phyloP scores from a whole-genome alignment of 2,888 invertebrate genomes.

The Philhelius pedissequus region DNA sequence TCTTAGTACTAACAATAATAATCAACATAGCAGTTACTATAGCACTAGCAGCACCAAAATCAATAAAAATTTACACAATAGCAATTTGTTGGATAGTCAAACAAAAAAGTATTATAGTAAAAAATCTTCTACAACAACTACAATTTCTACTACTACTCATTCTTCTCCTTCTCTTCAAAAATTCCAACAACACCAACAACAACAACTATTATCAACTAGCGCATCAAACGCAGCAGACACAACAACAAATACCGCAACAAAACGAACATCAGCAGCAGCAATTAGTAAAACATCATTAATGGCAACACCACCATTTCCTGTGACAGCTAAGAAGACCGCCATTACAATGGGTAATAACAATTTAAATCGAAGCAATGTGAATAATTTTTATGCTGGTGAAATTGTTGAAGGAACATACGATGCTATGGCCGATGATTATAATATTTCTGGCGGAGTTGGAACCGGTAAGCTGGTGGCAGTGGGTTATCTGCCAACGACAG shows the following conservation, averaged over 20 bases:
- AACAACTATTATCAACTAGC: conserved; percentile 39
- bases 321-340: conserved; percentile 18
- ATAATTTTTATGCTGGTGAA: conserved; percentile 44
- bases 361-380: conserved; percentile 15
- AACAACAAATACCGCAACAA: conserved; percentile 50
- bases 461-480: conserved; percentile 71
- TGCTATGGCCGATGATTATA: conserved; percentile 70
- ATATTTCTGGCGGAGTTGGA: conserved; percentile 56
- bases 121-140: conserved; percentile 45
- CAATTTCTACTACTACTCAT: conserved; percentile 21
- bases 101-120: conserved; percentile 65
- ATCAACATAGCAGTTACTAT: conserved; percentile 54
- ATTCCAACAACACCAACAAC: conserved; percentile 42
- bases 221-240: conserved; percentile 21
- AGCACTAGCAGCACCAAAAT: conserved; percentile 64
- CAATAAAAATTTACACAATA: conserved; percentile 58
- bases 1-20: conserved; percentile 42
- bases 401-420: conserved; percentile 40
- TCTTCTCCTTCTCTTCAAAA: conserved; percentile 25
- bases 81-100: conserved; percentile 61
- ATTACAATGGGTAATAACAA: conserved; percentile 15
- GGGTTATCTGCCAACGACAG: conserved; percentile 75
- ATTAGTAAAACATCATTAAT: conserved; percentile 71
- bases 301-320: conserved; percentile 47
- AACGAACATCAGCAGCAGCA: conserved; percentile 70